Base-by-base conservation (phyloP, 2,113 vertebrate species). In the Diadophis punctatus region DNA sequence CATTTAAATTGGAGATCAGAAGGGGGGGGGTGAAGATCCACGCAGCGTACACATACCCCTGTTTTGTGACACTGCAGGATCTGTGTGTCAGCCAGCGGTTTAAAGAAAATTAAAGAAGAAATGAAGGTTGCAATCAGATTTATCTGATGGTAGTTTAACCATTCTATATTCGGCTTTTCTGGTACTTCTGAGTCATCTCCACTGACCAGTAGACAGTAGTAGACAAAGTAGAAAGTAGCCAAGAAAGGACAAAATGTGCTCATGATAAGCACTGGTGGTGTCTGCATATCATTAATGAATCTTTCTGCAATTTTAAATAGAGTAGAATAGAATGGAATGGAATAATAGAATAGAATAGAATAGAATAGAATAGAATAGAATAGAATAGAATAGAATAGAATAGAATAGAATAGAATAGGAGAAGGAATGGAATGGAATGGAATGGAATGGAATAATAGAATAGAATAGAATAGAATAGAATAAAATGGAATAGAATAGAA, bases 221-320 rank as follows among this genome's bases (percentile, higher is more conserved):
- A 11, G n/a, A 25, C 85, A 3, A 60, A 60, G 58, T 53, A 34
- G 14, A 46, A 80, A 80, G 74, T 80, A 91, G 94, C 68, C 87
- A 91, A 93, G 86, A 94, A 91, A 95, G 52, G 94, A 95, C 94
- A 94, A 96, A 96, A 96, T 96, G 94, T 95, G 93, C 91, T 93
- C 95, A 95, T 97, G 94, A 95, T 94, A 95, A 95, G 95, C 93
- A 93, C 95, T 96, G 95, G 95, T 95, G 94, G 92, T 94, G 93
- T 91, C 89, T 56, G 51, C 93, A 91, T 97, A 63, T 96, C 93
- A 95, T 95, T 96, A 95, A 96, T 93, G 93, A 96, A 39, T 93
- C 94, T 96, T 96, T 95, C 91, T 8, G 95, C 94, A 95, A 90
- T 95, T 1, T 3, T 55, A 5, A 20, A 6, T 56, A 56, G 20